These are phyloP conservation scores for Drosophila maculinotata DNA, from an alignment of 2,888 invertebrate genomes.

Conservation along the genomic window DNA sequence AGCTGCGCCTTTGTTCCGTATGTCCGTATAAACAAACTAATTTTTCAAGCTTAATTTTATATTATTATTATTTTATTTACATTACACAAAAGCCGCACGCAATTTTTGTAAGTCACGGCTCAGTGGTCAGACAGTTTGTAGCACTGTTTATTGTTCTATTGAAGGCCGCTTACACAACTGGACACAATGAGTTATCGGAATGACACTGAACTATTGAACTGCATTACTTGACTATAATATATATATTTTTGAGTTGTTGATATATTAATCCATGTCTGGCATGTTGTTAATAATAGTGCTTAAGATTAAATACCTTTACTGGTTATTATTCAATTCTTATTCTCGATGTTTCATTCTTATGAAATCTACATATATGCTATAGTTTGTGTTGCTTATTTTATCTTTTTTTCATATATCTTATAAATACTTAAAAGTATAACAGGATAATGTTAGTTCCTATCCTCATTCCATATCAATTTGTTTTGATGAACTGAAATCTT, in stretches of 20 bases:
- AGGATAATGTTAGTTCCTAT: constrained; percentile 6
- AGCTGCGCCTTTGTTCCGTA: constrained; percentile 14
- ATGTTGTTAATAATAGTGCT: constrained; percentile 1
- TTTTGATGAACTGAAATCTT: constrained; percentile 14
- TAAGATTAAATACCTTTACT: not conserved
- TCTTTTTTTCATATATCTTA: too few relatives aligned
- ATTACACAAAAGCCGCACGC: constrained; percentile 38
- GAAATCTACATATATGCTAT: too few relatives aligned
- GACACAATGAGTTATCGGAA: constrained; percentile 32
- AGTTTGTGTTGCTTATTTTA: too few relatives aligned
- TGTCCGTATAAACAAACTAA: constrained; percentile 24
- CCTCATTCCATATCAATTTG: not conserved
- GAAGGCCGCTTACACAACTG: constrained; percentile 42
- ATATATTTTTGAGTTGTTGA: not conserved
- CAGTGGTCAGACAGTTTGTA: constrained; percentile 33
- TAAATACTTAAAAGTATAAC: not conserved
- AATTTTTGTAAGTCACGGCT: constrained; percentile 47
- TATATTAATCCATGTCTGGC: too few relatives aligned
- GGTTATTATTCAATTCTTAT: too few relatives aligned
- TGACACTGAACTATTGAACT: constrained; percentile 65
- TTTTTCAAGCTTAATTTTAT: constrained; percentile 63
- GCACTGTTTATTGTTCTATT: constrained; percentile 49
- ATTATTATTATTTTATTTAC: constrained; percentile 41
- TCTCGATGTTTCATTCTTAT: too few relatives aligned
- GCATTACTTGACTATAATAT: constrained; percentile 7